Conservation (phyloP, 1,140 invertebrate species). For the Lasaia peninsularis region DNA sequence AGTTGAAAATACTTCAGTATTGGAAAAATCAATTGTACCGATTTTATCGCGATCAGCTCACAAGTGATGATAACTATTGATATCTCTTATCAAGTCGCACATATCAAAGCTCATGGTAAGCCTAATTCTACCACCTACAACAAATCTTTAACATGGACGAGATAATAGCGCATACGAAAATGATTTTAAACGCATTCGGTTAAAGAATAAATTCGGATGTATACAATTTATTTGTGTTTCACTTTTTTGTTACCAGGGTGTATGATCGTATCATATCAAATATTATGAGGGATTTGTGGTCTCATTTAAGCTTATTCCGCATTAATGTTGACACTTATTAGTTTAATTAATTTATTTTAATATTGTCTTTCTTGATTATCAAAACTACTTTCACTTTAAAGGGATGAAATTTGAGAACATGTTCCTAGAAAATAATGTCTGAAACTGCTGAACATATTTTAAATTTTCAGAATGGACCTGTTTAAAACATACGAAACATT, state of each 20-base stretch:
- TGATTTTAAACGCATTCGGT: background rate
- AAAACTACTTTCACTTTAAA: too few relatives aligned
- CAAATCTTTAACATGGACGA: slow-evolving; percentile 7
- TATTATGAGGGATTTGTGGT: background rate
- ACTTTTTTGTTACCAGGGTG: background rate
- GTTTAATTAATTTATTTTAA: background rate
- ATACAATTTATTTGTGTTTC: background rate
- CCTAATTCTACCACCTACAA: slow-evolving; percentile 10
- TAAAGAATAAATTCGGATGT: background rate
- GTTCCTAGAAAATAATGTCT: too few relatives aligned
- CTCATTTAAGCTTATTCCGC: background rate
- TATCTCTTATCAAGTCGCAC: slow-evolving; percentile 34
- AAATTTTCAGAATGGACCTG: too few relatives aligned
- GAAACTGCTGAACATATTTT: too few relatives aligned
- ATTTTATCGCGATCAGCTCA: slow-evolving; percentile 55
- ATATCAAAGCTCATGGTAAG: slow-evolving; percentile 5
- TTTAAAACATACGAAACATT: too few relatives aligned
- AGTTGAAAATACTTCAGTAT: slow-evolving; percentile 30
- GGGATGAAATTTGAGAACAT: too few relatives aligned
- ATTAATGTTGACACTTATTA: background rate
- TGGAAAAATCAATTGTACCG: slow-evolving; percentile 55
- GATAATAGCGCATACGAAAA: background rate
- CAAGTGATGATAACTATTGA: slow-evolving; percentile 37
- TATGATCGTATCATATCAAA: background rate
- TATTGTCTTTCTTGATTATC: background rate